A percentile compares a stretch with the other conserved stretches of the same genome.
phyloP scores from a whole-genome alignment of 2,113 vertebrate genomes.

The Ranitomeya imitator region DNA sequence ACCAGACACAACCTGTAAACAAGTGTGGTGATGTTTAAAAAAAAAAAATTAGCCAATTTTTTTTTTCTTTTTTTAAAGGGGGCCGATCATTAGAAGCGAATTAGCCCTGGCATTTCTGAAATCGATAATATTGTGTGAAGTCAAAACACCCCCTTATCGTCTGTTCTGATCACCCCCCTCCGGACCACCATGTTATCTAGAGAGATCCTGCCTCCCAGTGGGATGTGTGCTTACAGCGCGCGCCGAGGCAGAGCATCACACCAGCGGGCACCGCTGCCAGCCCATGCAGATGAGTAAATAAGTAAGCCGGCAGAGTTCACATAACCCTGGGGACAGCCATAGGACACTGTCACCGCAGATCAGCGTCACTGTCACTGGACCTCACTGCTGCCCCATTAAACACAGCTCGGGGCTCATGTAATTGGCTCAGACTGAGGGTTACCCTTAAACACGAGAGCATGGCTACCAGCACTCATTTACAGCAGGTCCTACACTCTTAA shows the following conservation, averaged over 20 bases:
- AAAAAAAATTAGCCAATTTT: too few relatives aligned
- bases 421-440: constrained; percentile 58
- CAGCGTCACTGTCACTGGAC: constrained; percentile 57
- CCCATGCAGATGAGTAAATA: constrained; percentile 59
- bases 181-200: constrained; percentile 37
- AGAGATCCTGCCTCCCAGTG: constrained; percentile 48
- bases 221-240: constrained; percentile 32
- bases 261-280: constrained; percentile 58
- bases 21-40: too few relatives aligned
- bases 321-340: constrained; percentile 59
- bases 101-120: constrained; percentile 1
- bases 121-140: background rate
- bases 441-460: constrained; percentile 56
- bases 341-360: constrained; percentile 56
- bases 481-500: constrained; percentile 52
- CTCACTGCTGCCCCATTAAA: constrained; percentile 59
- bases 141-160: background rate
- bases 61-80: background rate
- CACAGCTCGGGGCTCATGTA: constrained; percentile 57
- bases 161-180: background rate
- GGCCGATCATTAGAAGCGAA: background rate
- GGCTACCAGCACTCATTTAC: constrained; percentile 53
- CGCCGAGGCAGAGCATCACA: constrained; percentile 52
- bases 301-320: constrained; percentile 58
- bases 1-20: too few relatives aligned